Percentiles rank a stretch among this genome's conserved stretches.
Conservation (phyloP, 2,888 invertebrate genomes). For the Heliconius ismenius region DNA sequence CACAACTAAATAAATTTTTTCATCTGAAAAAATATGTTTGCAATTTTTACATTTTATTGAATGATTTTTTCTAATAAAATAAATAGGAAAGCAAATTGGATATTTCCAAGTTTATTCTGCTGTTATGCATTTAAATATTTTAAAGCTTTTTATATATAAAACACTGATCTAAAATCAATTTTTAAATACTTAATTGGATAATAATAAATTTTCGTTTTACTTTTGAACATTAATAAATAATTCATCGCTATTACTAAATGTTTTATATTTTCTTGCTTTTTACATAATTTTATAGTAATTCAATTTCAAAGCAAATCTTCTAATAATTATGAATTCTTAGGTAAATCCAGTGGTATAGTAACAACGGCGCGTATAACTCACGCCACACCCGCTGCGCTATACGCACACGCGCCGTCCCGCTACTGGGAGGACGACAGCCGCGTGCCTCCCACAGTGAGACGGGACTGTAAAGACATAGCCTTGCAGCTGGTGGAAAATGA, state of each 20-base stretch:
- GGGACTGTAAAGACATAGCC: constrained; percentile 90
- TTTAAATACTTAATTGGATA: too few relatives aligned
- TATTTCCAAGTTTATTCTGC: too few relatives aligned
- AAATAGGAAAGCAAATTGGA: too few relatives aligned
- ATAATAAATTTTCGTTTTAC: too few relatives aligned
- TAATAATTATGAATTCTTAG: constrained; percentile 57
- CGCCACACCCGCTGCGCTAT: constrained; percentile 89
- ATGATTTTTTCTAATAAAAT: too few relatives aligned
- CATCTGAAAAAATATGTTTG: background rate
- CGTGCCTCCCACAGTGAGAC: constrained; percentile 86
- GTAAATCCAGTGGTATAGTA: constrained; percentile 90
- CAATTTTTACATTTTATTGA: background rate
- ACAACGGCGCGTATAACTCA: constrained; percentile 91
- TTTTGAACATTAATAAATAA: too few relatives aligned
- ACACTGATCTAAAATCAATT: too few relatives aligned
- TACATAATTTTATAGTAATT: background rate
- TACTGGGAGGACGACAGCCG: constrained; percentile 91
- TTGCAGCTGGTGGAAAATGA: constrained; percentile 89
- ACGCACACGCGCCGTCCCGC: constrained; percentile 87
- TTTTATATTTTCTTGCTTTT: background rate
- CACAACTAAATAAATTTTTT: background rate
- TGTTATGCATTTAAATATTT: too few relatives aligned
- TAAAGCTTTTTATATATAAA: too few relatives aligned
- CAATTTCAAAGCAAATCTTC: background rate
- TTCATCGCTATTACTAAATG: too few relatives aligned